phyloP scores from a whole-genome alignment of 1,140 invertebrate genomes.

The Drosophila parabipectinata region DNA sequence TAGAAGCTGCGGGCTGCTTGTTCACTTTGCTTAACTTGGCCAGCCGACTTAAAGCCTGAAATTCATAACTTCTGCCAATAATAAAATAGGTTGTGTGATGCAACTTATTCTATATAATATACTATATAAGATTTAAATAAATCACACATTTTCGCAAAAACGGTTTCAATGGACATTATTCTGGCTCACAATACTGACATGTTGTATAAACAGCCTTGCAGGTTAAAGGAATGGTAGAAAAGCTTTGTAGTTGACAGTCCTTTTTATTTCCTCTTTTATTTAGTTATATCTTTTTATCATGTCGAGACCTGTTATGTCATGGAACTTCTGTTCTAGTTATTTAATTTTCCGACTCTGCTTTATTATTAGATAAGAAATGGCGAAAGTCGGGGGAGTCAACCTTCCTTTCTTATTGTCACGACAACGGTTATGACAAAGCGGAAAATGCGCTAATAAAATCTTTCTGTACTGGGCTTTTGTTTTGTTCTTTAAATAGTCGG shows the following conservation, averaged over 20 bases:
- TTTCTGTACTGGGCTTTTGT: conserved; percentile 19
- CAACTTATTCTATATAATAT: not conserved
- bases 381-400: conserved; percentile 5
- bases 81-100: not conserved
- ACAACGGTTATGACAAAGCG: conserved; percentile 24
- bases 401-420: conserved; percentile 16
- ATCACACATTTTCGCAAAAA: not conserved
- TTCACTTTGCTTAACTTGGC: conserved; percentile 26
- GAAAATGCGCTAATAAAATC: conserved; percentile 34
- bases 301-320: not conserved
- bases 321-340: conserved; percentile 21
- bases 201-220: not conserved
- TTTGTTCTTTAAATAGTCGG: conserved; percentile 2
- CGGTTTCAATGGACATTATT: no score
- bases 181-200: not conserved
- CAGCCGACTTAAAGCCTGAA: not conserved
- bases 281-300: not conserved
- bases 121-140: not conserved
- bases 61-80: not conserved
- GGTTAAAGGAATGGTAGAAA: not conserved
- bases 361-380: conserved; percentile 32
- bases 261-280: not conserved
- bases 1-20: conserved; percentile 26
- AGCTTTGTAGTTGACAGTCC: conserved; percentile 2
- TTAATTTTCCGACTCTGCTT: conserved; percentile 25